A percentile compares a stretch with the other conserved stretches of the same genome.
phyloP scores from a whole-genome alignment of 2,113 vertebrate species.

The Pantherophis guttatus region DNA sequence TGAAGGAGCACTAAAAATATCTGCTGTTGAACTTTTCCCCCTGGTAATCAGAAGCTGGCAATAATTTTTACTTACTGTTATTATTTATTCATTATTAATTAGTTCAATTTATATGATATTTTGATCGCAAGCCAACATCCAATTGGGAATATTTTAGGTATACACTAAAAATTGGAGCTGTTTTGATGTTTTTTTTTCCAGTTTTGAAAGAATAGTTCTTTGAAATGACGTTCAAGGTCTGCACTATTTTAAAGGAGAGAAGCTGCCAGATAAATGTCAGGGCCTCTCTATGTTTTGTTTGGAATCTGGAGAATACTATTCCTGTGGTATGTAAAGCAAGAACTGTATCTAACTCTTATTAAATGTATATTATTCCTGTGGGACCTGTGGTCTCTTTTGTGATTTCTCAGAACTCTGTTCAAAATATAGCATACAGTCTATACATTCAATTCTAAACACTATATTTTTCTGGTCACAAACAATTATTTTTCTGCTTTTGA shows the following conservation, averaged over 20 bases:
- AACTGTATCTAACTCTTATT: slow-evolving; percentile 58
- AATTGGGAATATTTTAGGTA: neutral
- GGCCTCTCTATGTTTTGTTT: slow-evolving; percentile 38
- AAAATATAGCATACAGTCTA: slow-evolving; percentile 23
- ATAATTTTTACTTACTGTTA: neutral
- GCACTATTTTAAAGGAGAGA: slow-evolving; percentile 3
- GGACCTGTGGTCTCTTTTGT: slow-evolving; percentile 45
- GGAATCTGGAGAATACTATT: slow-evolving; percentile 40
- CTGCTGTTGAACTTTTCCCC: neutral
- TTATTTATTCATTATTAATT: neutral
- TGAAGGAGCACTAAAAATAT: neutral
- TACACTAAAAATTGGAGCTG: neutral
- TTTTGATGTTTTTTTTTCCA: neutral
- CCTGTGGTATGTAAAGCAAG: slow-evolving; percentile 39
- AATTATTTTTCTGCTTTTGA: slow-evolving; percentile 19
- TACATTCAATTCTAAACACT: neutral
- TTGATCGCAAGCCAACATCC: neutral
- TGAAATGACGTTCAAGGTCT: slow-evolving; percentile 1
- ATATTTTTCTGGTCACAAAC: neutral
- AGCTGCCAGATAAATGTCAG: slow-evolving; percentile 40
- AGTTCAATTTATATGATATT: neutral
- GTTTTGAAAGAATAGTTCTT: slow-evolving; percentile 3
- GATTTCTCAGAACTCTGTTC: slow-evolving; percentile 61
- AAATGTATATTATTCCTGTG: slow-evolving; percentile 54
- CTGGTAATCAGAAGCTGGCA: neutral